Conservation (phyloP, 2,888 invertebrate species). For the Folsomia candida region DNA sequence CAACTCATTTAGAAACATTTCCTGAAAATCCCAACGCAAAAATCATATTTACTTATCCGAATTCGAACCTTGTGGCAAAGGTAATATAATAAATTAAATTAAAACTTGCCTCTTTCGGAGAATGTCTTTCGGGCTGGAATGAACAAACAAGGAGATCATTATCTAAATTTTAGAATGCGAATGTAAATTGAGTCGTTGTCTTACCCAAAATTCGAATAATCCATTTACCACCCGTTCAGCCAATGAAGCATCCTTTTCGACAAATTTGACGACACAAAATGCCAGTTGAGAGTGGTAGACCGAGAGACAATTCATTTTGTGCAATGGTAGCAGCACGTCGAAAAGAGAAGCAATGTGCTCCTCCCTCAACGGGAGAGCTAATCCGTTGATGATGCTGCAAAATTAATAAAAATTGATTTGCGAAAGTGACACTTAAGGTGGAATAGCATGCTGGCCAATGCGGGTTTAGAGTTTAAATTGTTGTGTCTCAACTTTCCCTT, state of each 20-base stretch:
- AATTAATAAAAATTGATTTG: no score
- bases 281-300: conserved; percentile 97
- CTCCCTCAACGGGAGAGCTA: conserved; percentile 94
- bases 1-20: conserved; percentile 98
- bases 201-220: conserved; percentile 95
- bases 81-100: background rate
- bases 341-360: conserved; percentile 97
- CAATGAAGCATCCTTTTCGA: conserved; percentile 93
- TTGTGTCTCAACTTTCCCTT: no score
- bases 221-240: conserved; percentile 93
- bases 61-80: background rate
- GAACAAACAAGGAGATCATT: no score
- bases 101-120: conserved; percentile 79
- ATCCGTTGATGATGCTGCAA: conserved; percentile 93
- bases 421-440: no score
- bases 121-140: conserved; percentile 98
- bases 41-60: background rate
- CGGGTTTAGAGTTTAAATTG: no score
- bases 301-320: conserved; percentile 93
- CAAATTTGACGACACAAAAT: conserved; percentile 97
- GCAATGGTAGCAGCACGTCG: conserved; percentile 89
- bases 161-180: no score
- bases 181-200: no score
- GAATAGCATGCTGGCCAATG: no score
- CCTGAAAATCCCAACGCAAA: conserved; percentile 56